Base-by-base conservation (phyloP, 2,113 vertebrate species). In the Ptyas mucosa region DNA sequence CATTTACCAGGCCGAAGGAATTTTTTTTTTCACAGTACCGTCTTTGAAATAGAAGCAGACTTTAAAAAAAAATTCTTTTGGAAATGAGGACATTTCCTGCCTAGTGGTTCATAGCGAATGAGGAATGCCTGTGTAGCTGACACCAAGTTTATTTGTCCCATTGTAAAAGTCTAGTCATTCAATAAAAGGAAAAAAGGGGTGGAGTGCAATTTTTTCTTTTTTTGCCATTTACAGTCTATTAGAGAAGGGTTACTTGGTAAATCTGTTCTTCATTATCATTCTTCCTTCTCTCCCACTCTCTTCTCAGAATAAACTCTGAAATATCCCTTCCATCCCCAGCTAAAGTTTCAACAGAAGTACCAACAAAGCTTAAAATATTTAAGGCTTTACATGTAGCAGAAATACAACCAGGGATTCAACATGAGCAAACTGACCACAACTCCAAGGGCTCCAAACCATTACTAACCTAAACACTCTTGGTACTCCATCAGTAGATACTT, bases 371-470 rank as follows among this genome's bases (percentile, higher is more conserved):
- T 0, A 0, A n/a, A 20, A 55, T 75, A 61, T 39, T 81, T 0
- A 9, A 85, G 94, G 49, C 0, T 1, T 81, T 69, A 88, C 23
- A 10, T 0, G 58, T 85, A 87, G 91, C 89, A 93, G 91, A 94
- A 93, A 94, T 61, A 88, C 34, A 61, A 0, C 14, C 46, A n/a
- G 85, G 91, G 91, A 54, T 96, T 95, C 87, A 96, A 93, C 23
- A 11, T 85, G 54, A 53, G 94, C 89, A 96, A 94, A 93, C 91
- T 90, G 95, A 93, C 91, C 92, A 29, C 81, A n/a, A 89, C 54
- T 91, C 94, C 89, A 94, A 94, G 95, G 92, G n/a, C 91, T 95
- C 96, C 96, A 96, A 97, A 96, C 95, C 95, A 93, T 94, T 95
- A 92, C 92, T 90, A 96, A 96, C 96, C 95, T 94, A 97, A 58